These are phyloP conservation scores for Maccullochella peelii DNA, from an alignment of 2,113 vertebrate species.

Conservation along the genomic window DNA sequence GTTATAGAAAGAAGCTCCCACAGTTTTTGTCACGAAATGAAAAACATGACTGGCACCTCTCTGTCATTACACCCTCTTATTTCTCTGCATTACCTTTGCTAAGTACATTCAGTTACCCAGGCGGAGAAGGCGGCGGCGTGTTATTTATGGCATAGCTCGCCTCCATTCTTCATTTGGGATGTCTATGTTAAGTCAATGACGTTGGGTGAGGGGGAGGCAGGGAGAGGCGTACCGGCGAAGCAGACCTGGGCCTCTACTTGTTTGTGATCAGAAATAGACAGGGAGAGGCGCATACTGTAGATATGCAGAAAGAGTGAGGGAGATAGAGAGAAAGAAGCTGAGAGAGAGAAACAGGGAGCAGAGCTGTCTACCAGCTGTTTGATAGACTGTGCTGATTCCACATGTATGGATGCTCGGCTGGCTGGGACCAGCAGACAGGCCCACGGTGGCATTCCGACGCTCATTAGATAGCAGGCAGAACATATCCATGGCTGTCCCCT, in stretches of 20 bases:
- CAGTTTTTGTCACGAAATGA: slow-evolving; percentile 52
- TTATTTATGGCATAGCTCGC: slow-evolving; percentile 72
- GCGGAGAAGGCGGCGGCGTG: slow-evolving; percentile 24
- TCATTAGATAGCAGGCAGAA: slow-evolving; percentile 81
- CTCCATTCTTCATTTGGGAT: slow-evolving; percentile 73
- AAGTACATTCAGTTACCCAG: slow-evolving; percentile 53
- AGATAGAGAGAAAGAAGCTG: slow-evolving; percentile 6
- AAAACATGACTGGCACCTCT: slow-evolving; percentile 45
- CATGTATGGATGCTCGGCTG: slow-evolving; percentile 69
- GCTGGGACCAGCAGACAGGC: slow-evolving; percentile 71
- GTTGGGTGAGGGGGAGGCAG: slow-evolving; percentile 39
- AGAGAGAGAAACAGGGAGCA: slow-evolving; percentile 29
- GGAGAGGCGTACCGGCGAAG: slow-evolving; percentile 28
- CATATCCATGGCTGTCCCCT: slow-evolving; percentile 70
- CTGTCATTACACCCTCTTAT: slow-evolving; percentile 37
- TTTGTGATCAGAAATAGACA: slow-evolving; percentile 67
- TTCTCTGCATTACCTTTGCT: slow-evolving; percentile 61
- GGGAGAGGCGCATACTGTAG: slow-evolving; percentile 36
- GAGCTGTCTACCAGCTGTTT: slow-evolving; percentile 70
- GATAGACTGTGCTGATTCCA: slow-evolving; percentile 70
- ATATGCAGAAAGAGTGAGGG: slow-evolving; percentile 41
- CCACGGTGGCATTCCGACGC: slow-evolving; percentile 74
- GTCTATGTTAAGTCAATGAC: slow-evolving; percentile 71
- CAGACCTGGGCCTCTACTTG: slow-evolving; percentile 57
- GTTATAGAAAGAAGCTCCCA: slow-evolving; percentile 40